Evolutionary conservation across 2,888 invertebrate genomes (phyloP), one percentile per base, ranked within the genome.

Genomic region (Drosophila subquinaria): DNA sequence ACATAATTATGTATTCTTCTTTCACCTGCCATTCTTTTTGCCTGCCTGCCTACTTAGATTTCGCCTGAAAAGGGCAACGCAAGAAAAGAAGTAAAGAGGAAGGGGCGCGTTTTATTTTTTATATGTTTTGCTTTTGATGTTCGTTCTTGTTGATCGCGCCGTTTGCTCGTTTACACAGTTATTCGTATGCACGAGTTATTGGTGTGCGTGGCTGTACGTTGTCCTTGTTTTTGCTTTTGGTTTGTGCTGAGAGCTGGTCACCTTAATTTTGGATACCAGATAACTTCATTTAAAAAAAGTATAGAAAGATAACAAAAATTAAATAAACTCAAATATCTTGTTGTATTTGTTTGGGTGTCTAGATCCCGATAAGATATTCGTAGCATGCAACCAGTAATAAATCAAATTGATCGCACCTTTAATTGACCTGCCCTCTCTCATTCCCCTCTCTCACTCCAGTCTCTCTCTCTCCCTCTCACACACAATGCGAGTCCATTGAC

Each of bases 171-270:
- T 36, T 53, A 43, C 43, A 43, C 38, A 27, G 35, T 47, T 23
- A 36, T 50, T 51, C 43, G 23, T 56, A 5, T 56, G 64, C 30
- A 30, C 30, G 30, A 30, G 30, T 36, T 36, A 23, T 64, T 23
- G 2, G 33, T 62, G 66, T 50, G 69, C 62, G 48, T 53, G 53
- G 61, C 65, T 73, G 73, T 70, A 56, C 65, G 43, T 38, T 47
- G 17, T 60, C 30, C 23, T 55, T 53, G 13, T 61, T 50, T 30
- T 55, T 53, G 13, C 56, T 51, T 30, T 11, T 38, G 4, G 13
- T 30, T 30, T 1, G 8, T 8, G 27, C 2, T 30, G 23, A 27
- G n/a, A n/a, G 4, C 15, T 17, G 62, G 53, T 38, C 62, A 47
- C 62, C 17, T 17, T 10, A 38, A 2, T 40, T 43, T 52, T 38